phyloP scores from a whole-genome alignment of 1,140 invertebrate genomes.

The Eufriesea mexicana region DNA sequence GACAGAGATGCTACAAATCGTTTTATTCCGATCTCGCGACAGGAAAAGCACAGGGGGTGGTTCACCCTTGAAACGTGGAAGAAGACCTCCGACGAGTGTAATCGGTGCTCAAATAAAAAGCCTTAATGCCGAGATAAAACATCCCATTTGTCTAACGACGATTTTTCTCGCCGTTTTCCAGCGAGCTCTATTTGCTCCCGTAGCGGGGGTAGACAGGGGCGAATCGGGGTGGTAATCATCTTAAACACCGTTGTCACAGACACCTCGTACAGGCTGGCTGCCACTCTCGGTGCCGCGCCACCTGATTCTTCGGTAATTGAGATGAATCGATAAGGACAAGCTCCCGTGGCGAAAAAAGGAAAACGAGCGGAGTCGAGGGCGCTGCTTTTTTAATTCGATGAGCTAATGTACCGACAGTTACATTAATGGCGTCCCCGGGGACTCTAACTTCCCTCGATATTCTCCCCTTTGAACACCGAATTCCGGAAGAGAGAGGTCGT shows the following conservation, averaged over 20 bases:
- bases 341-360: conserved; percentile 9
- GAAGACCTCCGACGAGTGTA: conserved; percentile 61
- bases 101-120: conserved; percentile 80
- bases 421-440: conserved; percentile 38
- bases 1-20: conserved; percentile 73
- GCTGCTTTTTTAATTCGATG: conserved; percentile 59
- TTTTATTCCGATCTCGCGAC: conserved; percentile 77
- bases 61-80: conserved; percentile 58
- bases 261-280: conserved; percentile 53
- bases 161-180: conserved; percentile 73
- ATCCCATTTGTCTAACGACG: conserved; percentile 81
- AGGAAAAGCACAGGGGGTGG: background rate
- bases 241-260: conserved; percentile 78
- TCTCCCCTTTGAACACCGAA: background rate
- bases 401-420: conserved; percentile 53
- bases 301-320: conserved; percentile 78
- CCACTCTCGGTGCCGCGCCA: conserved; percentile 58
- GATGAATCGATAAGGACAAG: conserved; percentile 72
- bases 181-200: conserved; percentile 33
- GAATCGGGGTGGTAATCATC: conserved; percentile 78
- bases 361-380: conserved; percentile 5
- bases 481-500: background rate
- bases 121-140: conserved; percentile 81
- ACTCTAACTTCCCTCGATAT: background rate
- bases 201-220: conserved; percentile 40